These are phyloP conservation scores for Ophion costatus DNA, from an alignment of 2,888 invertebrate species.

Conservation along the genomic window DNA sequence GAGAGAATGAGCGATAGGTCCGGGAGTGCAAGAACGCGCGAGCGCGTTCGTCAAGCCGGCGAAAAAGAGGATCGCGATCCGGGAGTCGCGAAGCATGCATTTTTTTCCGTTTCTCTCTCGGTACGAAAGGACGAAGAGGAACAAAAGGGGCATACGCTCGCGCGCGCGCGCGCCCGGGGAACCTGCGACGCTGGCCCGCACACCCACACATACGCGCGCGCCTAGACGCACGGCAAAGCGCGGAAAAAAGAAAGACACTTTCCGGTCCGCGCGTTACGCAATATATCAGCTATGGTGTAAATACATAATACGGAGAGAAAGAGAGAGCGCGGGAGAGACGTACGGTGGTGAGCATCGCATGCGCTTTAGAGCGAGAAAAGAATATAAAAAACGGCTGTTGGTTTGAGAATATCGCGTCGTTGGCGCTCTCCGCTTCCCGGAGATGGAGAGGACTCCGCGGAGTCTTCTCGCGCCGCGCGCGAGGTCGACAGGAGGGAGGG, in stretches of 20 bases:
- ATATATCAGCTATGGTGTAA: slow-evolving; percentile 77
- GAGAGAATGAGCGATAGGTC: slow-evolving; percentile 20
- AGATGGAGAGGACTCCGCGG: slow-evolving; percentile 41
- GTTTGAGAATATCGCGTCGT: slow-evolving; percentile 54
- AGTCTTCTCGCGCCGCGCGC: slow-evolving; percentile 31
- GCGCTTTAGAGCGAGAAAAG: slow-evolving; percentile 30
- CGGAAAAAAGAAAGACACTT: slow-evolving; percentile 69
- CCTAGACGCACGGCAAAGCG: slow-evolving; percentile 25
- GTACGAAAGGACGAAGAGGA: background rate
- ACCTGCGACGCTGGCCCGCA: slow-evolving; percentile 38
- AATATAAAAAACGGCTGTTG: background rate
- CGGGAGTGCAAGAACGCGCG: slow-evolving; percentile 63
- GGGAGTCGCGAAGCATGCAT: slow-evolving; percentile 36
- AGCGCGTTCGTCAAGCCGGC: slow-evolving; percentile 35
- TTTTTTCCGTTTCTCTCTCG: slow-evolving; percentile 5
- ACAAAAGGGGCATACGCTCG: background rate
- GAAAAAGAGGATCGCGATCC: slow-evolving; percentile 33
- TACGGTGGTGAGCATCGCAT: slow-evolving; percentile 57
- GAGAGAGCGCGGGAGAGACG: slow-evolving; percentile 36
- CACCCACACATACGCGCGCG: slow-evolving; percentile 30
- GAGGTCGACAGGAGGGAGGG: slow-evolving; percentile 33
- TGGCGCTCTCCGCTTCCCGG: slow-evolving; percentile 30
- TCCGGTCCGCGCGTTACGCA: slow-evolving; percentile 80
- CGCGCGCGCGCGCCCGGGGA: slow-evolving; percentile 34
- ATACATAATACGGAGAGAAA: slow-evolving; percentile 73